Base-by-base conservation (phyloP, 2,797 vertebrate genomes). In the Otus scops region DNA sequence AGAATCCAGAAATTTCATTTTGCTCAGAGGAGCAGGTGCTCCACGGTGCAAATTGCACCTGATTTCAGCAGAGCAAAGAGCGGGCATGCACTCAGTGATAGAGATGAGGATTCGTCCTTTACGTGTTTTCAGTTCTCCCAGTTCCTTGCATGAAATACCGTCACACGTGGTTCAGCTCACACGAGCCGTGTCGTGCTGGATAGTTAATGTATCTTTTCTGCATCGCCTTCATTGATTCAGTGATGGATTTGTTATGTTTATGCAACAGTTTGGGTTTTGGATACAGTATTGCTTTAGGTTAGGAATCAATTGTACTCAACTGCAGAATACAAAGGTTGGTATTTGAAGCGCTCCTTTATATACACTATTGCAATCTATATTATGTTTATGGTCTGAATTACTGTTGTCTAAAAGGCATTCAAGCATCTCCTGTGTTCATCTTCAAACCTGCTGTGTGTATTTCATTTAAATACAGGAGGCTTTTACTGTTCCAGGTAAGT, bases 31-130 rank as follows among this genome's bases (percentile, higher is more conserved):
- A 24, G 15, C 38, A 39, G 80, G 73, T 78, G 57, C 17, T 89
- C 56, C 27, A 22, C 4, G 1, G 24, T 32, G 59, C 59, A 70
- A 93, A 63, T 1, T 30, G 41, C 10, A 2, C 30, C 39, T 4
- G 59, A 8, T n/a, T 38, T 76, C 63, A 70, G 77, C 70, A 39
- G 53, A 41, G 68, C 1, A 0, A 24, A 45, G 56, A 38, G 26
- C 1, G 0, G 30, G 50, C 2, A 0, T 9, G 43, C 0, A 2
- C 23, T 45, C 15, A 0, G 23, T 8, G 51, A 24, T 30, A 34
- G 0, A 1, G 83, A 7, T 20, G 67, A 85, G 51, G 45, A 57
- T 51, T 50, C 36, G 34, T 48, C 43, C 45, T 77, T 89, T 3
- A 27, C 1, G 0, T 1, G 0, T 27, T 83, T 54, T 12, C 56